A percentile compares a stretch with the other conserved stretches of the same genome.
Conservation (phyloP, 2,888 invertebrate species). For the Apamea anceps region DNA sequence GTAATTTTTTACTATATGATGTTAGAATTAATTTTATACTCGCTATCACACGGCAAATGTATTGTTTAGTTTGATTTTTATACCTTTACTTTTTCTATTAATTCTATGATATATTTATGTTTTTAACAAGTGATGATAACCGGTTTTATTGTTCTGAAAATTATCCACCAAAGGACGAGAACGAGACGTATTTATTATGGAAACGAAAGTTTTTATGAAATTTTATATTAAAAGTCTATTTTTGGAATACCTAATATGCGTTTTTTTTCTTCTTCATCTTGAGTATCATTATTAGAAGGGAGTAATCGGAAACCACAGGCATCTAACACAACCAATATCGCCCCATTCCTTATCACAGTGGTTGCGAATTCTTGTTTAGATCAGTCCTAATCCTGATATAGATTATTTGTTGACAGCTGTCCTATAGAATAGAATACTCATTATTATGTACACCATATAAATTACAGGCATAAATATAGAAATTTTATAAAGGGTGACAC, state of each 20-base stretch:
- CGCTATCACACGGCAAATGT: conserved; percentile 79
- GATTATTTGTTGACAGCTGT: no score
- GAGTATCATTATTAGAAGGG: no score
- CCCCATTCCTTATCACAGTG: not conserved
- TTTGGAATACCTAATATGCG: conserved; percentile 74
- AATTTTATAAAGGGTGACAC: no score
- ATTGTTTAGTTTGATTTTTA: conserved; percentile 79
- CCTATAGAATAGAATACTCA: no score
- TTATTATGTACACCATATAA: no score
- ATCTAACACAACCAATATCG: no score
- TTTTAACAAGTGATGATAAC: conserved; percentile 74
- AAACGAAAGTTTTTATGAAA: conserved; percentile 81
- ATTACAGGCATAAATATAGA: no score
- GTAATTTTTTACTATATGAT: conserved; percentile 78
- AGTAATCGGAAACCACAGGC: not conserved
- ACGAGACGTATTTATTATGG: conserved; percentile 85
- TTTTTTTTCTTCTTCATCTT: conserved; percentile 28
- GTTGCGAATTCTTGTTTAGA: not conserved
- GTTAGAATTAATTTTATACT: conserved; percentile 80
- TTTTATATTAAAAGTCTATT: conserved; percentile 88
- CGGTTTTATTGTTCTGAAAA: conserved; percentile 73
- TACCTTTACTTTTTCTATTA: conserved; percentile 74
- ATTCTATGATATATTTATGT: conserved; percentile 71
- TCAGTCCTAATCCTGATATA: not conserved
- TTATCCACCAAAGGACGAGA: conserved; percentile 82